phyloP scores from a whole-genome alignment of 1,140 invertebrate genomes.

The Diprion similis region DNA sequence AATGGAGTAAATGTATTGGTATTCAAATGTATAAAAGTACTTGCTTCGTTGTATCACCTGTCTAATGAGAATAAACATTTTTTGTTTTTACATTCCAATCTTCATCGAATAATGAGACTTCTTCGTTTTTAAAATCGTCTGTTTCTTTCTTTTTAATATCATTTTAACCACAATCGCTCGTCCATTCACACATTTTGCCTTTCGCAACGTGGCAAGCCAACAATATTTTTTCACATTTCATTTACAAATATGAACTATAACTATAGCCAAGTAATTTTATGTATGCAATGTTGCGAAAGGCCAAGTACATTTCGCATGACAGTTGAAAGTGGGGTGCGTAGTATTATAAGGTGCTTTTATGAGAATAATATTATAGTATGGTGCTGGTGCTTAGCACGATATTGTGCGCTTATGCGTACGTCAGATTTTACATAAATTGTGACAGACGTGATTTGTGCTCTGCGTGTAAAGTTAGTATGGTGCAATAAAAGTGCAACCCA shows the following conservation, averaged over 20 bases:
- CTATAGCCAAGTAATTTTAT: no score
- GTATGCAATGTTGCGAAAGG: neutral
- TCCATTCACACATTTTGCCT: constrained; percentile 10
- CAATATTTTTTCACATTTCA: no score
- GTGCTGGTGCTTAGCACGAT: constrained; percentile 41
- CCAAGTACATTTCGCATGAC: constrained; percentile 32
- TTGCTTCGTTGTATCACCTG: no score
- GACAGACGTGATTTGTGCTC: neutral
- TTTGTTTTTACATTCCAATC: neutral
- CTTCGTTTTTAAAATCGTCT: constrained; percentile 4
- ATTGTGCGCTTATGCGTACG: constrained; percentile 16
- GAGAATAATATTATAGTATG: neutral
- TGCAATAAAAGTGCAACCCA: neutral
- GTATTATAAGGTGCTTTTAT: constrained; percentile 43
- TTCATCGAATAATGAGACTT: neutral
- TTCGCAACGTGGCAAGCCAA: neutral
- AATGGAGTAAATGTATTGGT: constrained; percentile 50
- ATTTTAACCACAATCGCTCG: constrained; percentile 8
- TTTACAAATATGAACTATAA: no score
- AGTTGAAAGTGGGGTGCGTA: constrained; percentile 49
- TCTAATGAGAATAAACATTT: neutral
- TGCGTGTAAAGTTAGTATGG: neutral
- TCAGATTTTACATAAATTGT: neutral
- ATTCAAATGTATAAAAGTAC: constrained; percentile 56
- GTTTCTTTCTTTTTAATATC: constrained; percentile 13